Conservation (phyloP, 2,113 vertebrate species). For the Carollia perspicillata region DNA sequence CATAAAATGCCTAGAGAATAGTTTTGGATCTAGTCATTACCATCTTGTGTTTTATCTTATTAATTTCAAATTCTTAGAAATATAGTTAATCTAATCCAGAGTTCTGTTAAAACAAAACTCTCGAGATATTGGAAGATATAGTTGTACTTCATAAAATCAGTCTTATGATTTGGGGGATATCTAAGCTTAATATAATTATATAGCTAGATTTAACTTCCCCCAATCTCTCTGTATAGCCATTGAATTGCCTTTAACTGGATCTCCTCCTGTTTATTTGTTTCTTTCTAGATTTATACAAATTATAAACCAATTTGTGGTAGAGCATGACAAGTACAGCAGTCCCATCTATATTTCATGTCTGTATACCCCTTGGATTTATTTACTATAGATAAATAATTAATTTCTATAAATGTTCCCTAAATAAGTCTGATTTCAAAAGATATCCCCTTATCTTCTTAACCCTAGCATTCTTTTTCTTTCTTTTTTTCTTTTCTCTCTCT, state of each 20-base stretch:
- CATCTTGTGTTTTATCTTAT: neutral
- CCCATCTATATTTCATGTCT: neutral
- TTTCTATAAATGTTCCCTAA: neutral
- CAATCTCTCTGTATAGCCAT: neutral
- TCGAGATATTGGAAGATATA: neutral
- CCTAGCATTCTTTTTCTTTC: neutral
- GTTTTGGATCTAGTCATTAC: neutral
- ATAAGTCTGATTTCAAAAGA: neutral
- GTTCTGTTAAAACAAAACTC: neutral
- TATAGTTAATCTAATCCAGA: neutral
- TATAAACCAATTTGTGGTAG: neutral
- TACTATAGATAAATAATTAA: neutral
- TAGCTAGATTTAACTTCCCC: neutral
- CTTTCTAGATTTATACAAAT: neutral
- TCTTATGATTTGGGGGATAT: neutral
- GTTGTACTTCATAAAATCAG: neutral
- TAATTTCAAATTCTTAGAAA: neutral
- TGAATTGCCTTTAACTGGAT: neutral
- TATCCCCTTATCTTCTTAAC: neutral
- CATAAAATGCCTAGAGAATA: neutral
- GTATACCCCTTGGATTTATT: neutral
- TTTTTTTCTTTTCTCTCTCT: neutral
- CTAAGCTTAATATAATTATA: neutral
- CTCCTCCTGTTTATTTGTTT: neutral
- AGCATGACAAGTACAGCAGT: neutral